These are phyloP conservation scores for Nycticebus coucang DNA, from an alignment of 2,113 vertebrate species.

Conservation along the genomic window DNA sequence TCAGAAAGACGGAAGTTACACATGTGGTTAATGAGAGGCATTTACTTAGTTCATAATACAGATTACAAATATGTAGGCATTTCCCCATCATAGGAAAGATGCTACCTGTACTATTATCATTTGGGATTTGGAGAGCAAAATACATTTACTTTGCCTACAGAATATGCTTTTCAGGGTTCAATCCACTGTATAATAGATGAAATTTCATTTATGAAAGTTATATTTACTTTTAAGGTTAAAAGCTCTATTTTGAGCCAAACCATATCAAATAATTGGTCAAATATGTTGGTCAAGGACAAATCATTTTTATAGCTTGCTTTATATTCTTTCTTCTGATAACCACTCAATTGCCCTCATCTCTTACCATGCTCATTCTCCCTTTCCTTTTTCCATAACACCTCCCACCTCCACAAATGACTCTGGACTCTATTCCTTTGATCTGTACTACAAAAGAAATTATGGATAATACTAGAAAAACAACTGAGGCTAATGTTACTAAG, in stretches of 20 bases:
- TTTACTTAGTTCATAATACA: background rate
- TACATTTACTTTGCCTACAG: background rate
- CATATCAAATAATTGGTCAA: background rate
- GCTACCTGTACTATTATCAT: too few relatives aligned
- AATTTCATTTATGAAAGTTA: background rate
- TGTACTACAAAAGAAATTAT: background rate
- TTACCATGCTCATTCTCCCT: background rate
- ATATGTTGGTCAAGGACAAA: background rate
- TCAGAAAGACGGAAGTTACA: background rate
- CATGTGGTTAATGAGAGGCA: background rate
- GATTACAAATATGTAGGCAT: background rate
- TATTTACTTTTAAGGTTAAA: background rate
- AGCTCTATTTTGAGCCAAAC: background rate
- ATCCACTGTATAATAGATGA: background rate
- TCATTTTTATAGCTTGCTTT: background rate
- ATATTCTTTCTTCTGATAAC: background rate
- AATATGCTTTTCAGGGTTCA: background rate
- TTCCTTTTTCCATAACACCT: background rate
- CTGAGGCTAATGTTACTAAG: background rate
- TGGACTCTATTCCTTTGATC: background rate
- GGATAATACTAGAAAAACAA: background rate
- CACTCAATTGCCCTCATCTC: background rate
- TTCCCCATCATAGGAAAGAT: background rate
- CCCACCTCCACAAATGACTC: accelerated
- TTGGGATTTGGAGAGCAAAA: too few relatives aligned